Percentiles rank a stretch among this genome's conserved stretches.
Evolutionary conservation across 2,113 vertebrate species (phyloP).

Genomic region (Corvus hawaiiensis): DNA sequence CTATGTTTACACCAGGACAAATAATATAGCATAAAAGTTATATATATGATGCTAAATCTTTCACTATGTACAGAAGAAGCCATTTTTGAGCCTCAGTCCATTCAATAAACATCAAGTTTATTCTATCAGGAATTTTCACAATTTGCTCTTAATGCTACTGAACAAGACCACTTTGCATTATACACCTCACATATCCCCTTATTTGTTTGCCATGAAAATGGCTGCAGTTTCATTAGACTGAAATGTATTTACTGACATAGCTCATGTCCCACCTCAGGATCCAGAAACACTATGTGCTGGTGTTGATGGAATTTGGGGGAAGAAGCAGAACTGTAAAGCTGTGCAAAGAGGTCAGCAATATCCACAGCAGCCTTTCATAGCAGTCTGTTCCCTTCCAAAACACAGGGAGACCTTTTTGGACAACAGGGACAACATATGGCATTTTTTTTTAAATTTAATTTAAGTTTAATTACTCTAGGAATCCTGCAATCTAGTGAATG

Average conservation of each 20-base stretch:
- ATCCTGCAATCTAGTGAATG: background rate
- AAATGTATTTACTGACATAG: background rate
- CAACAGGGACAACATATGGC: background rate
- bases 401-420: background rate
- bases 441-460: too few relatives aligned
- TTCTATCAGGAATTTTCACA: background rate
- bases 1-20: background rate
- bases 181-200: background rate
- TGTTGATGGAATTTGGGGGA: background rate
- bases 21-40: constrained; percentile 1
- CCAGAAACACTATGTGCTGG: background rate
- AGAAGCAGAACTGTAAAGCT: background rate
- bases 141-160: background rate
- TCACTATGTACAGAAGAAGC: background rate
- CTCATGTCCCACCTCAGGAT: background rate
- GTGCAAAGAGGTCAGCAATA: background rate
- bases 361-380: background rate
- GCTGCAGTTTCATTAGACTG: background rate
- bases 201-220: background rate
- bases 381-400: background rate
- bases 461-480: background rate
- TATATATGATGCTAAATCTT: constrained; percentile 16
- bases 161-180: background rate
- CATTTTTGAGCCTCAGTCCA: background rate
- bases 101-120: background rate